A percentile compares a stretch with the other conserved stretches of the same genome.
Evolutionary conservation across 2,888 invertebrate genomes (phyloP).

Genomic region (Heliothis peltigera): DNA sequence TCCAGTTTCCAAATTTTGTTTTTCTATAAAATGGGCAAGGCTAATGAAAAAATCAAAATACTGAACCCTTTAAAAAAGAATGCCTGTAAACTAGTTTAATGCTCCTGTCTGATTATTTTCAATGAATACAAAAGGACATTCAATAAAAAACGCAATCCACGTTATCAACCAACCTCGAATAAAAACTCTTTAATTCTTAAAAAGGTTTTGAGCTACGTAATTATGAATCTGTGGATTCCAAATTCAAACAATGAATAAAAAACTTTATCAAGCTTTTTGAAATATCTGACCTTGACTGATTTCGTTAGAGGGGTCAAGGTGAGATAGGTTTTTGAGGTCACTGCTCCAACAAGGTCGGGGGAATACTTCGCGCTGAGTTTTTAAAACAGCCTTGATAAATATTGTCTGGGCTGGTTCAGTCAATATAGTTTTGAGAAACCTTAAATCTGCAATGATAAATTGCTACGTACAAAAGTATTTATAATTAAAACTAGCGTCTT

Average conservation of each 20-base stretch:
- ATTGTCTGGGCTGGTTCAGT: neutral
- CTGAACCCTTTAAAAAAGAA: no score
- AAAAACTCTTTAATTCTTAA: neutral
- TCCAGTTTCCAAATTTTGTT: no score
- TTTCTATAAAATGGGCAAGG: no score
- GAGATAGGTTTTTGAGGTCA: conserved; percentile 31
- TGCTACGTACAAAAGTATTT: no score
- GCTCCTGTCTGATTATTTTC: no score
- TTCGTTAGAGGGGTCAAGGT: conserved; percentile 31
- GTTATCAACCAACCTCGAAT: neutral
- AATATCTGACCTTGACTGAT: conserved; percentile 28
- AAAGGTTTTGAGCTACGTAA: conserved; percentile 10
- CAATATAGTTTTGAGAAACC: no score
- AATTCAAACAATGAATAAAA: conserved; percentile 43
- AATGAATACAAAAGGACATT: no score
- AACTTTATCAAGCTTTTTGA: conserved; percentile 29
- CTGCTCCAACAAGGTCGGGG: conserved; percentile 7
- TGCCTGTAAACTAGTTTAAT: no score
- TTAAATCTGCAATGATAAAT: no score
- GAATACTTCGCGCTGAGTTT: conserved; percentile 13
- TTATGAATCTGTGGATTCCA: conserved; percentile 30
- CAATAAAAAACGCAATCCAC: neutral
- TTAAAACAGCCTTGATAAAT: neutral
- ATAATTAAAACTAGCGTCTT: no score
- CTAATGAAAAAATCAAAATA: no score